Conservation (phyloP, 2,113 vertebrate genomes). For the Aix galericulata region DNA sequence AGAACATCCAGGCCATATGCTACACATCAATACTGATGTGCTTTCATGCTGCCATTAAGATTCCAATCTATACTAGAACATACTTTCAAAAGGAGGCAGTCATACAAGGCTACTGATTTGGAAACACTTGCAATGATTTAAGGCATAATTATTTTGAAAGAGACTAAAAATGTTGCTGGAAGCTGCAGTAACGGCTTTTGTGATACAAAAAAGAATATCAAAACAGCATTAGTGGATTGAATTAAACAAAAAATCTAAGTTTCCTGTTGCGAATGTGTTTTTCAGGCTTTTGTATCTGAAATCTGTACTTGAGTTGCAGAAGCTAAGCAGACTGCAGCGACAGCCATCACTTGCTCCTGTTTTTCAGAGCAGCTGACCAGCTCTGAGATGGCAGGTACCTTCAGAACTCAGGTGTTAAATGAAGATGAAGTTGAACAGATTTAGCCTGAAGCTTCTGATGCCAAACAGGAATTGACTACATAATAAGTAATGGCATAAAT, state of each 20-base stretch:
- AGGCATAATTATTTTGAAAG: constrained; percentile 36
- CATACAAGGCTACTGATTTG: constrained; percentile 24
- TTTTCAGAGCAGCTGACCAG: background rate
- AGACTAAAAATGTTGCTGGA: constrained; percentile 1
- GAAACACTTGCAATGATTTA: constrained; percentile 50
- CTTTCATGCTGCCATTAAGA: constrained; percentile 53
- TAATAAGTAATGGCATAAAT: background rate
- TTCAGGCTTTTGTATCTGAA: background rate
- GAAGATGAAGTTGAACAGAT: background rate
- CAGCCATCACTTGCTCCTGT: background rate
- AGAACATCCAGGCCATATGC: constrained; percentile 24
- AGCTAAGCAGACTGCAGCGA: background rate
- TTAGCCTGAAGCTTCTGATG: background rate
- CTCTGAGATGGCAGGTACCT: background rate
- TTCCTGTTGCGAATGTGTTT: background rate
- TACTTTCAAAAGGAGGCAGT: constrained; percentile 27
- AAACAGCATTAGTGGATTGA: background rate
- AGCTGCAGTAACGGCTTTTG: constrained; percentile 6
- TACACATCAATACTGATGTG: constrained; percentile 24
- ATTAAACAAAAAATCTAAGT: background rate
- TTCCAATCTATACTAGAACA: constrained; percentile 26
- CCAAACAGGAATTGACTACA: background rate
- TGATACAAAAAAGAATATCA: background rate
- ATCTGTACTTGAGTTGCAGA: background rate
- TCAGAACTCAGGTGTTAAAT: background rate